Base-by-base conservation (phyloP, 1,140 invertebrate species). In the Triops cancriformis region DNA sequence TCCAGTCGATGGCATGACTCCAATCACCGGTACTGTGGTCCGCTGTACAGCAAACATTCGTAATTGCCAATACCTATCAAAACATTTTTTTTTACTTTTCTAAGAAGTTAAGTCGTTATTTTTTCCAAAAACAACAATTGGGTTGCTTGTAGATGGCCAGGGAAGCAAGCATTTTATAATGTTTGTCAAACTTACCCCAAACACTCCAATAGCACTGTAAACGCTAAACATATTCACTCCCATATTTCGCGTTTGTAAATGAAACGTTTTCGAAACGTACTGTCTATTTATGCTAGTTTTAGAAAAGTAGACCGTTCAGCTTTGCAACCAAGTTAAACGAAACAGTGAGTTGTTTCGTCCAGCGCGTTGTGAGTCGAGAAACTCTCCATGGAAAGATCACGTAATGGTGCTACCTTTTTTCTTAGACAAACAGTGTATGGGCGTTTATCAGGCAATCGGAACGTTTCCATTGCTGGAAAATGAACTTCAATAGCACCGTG, bases 391-490 rank as follows among this genome's bases (percentile, higher is more conserved):
- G 18, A 0, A 64, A n/a, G 51, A 23, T 64, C 51, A 64, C 51
- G 51, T 64, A 64, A 64, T 64, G 51, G 51, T 64, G 51, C 18
- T 64, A 64, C 51, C 51, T 23, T 64, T n/a, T 23, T 64, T 64
- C 18, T 18, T 64, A 64, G 51, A 1, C 18, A 64, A 18, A 23
- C 51, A 64, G 23, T 64, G 51, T n/a, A 64, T 64, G 23, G 51
- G 18, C 14, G n/a, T 23, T 6, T 64, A 64, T 64, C 51, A 18
- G 23, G 18, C 51, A 64, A 64, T 64, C 51, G 23, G 51, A 64
- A 64, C 18, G 14, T 64, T 64, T 23, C 14, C 51, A n/a, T 14
- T 64, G 14, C 18, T 64, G 14, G 14, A 64, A 64, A 64, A 64
- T 64, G 23, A 64, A 0, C 18, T 23, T 6, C 18, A 64, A 64